Evolutionary conservation across 2,888 invertebrate species (phyloP).

Genomic region (Drosophila birchii): DNA sequence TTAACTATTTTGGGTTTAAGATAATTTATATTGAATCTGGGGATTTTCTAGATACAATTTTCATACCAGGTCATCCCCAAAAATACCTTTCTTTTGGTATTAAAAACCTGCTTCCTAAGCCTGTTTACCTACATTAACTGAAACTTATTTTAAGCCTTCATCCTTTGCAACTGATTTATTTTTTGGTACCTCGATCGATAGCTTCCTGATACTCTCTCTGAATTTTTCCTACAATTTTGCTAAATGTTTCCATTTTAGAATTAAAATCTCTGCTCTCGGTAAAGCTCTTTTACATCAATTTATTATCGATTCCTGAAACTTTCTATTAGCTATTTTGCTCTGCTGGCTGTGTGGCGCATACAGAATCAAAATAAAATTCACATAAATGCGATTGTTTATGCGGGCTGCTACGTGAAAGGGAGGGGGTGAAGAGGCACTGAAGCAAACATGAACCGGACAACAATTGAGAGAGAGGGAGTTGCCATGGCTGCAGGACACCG

Average conservation of each 20-base stretch:
- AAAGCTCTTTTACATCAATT: slow-evolving; percentile 27
- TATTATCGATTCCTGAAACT: slow-evolving; percentile 9
- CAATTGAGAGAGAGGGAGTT: slow-evolving; percentile 41
- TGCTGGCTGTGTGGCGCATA: slow-evolving; percentile 1
- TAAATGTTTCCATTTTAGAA: slow-evolving; percentile 2
- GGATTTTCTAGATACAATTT: not conserved
- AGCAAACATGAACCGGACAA: slow-evolving; percentile 47
- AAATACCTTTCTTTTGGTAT: not conserved
- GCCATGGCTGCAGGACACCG: slow-evolving; percentile 31
- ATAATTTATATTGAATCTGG: no score
- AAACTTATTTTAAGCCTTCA: no score
- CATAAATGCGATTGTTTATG: slow-evolving; percentile 62
- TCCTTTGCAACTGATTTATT: not conserved
- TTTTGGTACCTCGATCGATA: not conserved
- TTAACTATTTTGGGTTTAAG: not conserved
- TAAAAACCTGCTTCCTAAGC: no score
- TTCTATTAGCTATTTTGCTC: slow-evolving; percentile 22
- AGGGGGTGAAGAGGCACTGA: slow-evolving; percentile 1
- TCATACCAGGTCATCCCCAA: no score
- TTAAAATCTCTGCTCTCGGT: slow-evolving; percentile 13
- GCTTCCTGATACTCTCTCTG: not conserved
- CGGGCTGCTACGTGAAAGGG: not conserved
- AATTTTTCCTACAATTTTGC: not conserved
- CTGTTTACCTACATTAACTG: not conserved
- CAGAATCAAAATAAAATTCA: slow-evolving; percentile 68